Percentiles rank a stretch among this genome's conserved stretches.
phyloP scores from a whole-genome alignment of 1,140 invertebrate genomes.

The Drosophila sulfurigaster region DNA sequence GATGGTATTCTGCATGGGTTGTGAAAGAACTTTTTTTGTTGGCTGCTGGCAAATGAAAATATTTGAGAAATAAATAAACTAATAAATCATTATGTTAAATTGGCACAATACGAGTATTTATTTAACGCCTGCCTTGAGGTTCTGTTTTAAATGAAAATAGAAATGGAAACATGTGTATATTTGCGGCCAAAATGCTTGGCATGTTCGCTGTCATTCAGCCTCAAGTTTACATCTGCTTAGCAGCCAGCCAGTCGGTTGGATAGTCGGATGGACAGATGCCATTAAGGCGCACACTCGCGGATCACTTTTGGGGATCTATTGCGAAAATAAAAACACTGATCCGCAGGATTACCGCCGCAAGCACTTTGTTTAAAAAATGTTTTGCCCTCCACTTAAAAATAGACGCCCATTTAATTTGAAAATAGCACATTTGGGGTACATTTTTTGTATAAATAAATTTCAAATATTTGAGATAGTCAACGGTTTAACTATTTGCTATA shows the following conservation, averaged over 20 bases:
- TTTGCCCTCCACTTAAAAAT: constrained; percentile 4
- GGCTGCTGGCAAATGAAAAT: constrained; percentile 61
- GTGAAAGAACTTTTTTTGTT: constrained; percentile 61
- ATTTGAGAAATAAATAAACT: constrained; percentile 77
- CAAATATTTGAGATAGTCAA: background rate
- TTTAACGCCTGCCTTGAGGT: constrained; percentile 60
- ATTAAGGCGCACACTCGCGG: constrained; percentile 24
- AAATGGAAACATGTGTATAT: constrained; percentile 72
- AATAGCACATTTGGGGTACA: background rate
- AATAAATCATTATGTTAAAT: constrained; percentile 83
- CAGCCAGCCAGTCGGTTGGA: background rate
- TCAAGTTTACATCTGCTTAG: constrained; percentile 59
- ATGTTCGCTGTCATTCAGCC: constrained; percentile 68
- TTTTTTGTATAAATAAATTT: background rate
- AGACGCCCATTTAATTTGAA: constrained; percentile 1
- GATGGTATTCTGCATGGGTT: constrained; percentile 36
- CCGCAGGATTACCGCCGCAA: constrained; percentile 31
- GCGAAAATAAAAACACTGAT: constrained; percentile 36
- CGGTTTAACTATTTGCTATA: background rate
- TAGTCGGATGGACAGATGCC: constrained; percentile 62
- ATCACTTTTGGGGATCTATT: constrained; percentile 26
- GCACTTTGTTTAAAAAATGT: constrained; percentile 18
- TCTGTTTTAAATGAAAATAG: constrained; percentile 66
- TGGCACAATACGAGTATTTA: constrained; percentile 68
- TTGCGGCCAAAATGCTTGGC: constrained; percentile 66